Conservation (phyloP, 92 coral and sea anemone species). For the Umimayanthus chanpuru region DNA sequence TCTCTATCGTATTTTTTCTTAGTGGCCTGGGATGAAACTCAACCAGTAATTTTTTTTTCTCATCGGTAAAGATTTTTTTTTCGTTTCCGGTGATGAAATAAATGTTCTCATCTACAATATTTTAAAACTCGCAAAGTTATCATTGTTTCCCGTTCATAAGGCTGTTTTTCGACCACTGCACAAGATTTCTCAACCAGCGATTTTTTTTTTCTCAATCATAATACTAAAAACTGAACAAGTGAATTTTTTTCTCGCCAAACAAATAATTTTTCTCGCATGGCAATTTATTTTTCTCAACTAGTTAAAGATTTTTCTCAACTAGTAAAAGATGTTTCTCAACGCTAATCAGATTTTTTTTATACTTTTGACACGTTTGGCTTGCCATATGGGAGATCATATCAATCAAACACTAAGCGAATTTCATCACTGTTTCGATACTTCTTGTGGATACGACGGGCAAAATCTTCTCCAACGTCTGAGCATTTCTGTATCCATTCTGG, state of each 20-base stretch:
- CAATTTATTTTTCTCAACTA: no score
- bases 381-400: constrained; percentile 46
- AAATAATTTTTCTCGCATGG: no score
- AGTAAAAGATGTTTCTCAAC: no score
- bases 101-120: neutral
- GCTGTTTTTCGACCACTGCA: constrained; percentile 13
- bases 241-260: no score
- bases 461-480: constrained; percentile 59
- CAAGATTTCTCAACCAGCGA: neutral
- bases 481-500: constrained; percentile 55
- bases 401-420: constrained; percentile 57
- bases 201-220: no score
- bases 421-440: constrained; percentile 58
- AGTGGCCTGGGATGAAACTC: constrained; percentile 1
- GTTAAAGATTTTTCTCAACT: no score
- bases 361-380: no score
- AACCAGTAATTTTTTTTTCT: neutral
- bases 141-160: constrained; percentile 28
- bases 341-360: no score
- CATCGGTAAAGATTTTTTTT: neutral
- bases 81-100: constrained; percentile 28
- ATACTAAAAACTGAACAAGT: no score
- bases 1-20: neutral
- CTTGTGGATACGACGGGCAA: constrained; percentile 41
- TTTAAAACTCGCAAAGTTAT: constrained; percentile 21